Conservation (phyloP, 2,797 vertebrate species). For the Falco biarmicus region DNA sequence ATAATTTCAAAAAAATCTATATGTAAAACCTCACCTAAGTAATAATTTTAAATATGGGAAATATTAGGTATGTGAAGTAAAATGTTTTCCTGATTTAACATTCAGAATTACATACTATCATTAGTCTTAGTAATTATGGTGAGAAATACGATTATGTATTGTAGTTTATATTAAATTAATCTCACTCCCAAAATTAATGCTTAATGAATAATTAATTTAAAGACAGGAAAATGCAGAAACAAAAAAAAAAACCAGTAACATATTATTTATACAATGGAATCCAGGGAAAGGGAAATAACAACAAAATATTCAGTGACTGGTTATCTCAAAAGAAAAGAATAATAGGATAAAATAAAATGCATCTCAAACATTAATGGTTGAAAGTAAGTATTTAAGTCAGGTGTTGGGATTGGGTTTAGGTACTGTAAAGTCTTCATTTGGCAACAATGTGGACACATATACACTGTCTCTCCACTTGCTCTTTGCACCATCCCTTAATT, state of each 20-base stretch:
- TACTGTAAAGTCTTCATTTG: neutral
- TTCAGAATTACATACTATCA: constrained; percentile 38
- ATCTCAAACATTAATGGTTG: neutral
- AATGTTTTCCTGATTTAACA: constrained; percentile 27
- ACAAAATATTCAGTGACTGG: neutral
- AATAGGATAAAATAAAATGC: neutral
- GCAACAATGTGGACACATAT: rapidly evolving
- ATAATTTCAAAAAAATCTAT: neutral
- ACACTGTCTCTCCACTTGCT: neutral
- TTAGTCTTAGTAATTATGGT: constrained; percentile 53
- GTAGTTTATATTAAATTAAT: constrained; percentile 51
- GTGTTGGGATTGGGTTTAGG: neutral
- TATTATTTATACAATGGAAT: neutral
- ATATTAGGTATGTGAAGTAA: neutral
- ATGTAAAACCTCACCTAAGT: neutral
- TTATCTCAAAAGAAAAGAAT: neutral
- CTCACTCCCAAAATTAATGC: constrained; percentile 6
- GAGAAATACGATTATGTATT: constrained; percentile 53
- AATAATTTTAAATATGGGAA: constrained; percentile 10
- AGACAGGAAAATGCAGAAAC: neutral
- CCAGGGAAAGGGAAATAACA: neutral
- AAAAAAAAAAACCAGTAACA: neutral
- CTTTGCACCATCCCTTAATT: neutral
- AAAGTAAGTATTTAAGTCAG: neutral
- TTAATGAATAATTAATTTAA: constrained; percentile 62